Percentiles rank a stretch among this genome's conserved stretches.
Conservation (phyloP, 2,888 invertebrate genomes). For the Cryptophagus acutangulus region DNA sequence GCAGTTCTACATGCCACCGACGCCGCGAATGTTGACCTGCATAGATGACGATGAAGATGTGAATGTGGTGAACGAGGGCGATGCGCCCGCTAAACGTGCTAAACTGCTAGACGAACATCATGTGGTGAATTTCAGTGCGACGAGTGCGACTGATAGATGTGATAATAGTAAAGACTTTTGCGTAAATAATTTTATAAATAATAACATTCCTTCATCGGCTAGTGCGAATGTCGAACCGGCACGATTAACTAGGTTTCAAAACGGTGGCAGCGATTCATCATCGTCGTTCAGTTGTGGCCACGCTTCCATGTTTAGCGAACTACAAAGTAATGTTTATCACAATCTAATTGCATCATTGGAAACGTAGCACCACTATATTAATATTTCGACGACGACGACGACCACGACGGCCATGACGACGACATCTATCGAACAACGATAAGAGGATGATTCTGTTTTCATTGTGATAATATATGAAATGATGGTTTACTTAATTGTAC, state of each 20-base stretch:
- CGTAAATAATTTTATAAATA: conserved; percentile 35
- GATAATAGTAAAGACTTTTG: conserved; percentile 32
- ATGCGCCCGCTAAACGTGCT: conserved; percentile 37
- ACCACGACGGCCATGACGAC: no score
- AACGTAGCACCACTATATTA: conserved; percentile 45
- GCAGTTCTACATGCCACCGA: conserved; percentile 67
- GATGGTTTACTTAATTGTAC: conserved; percentile 10
- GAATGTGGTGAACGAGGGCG: conserved; percentile 45
- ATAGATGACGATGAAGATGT: conserved; percentile 60
- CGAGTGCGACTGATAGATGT: conserved; percentile 7
- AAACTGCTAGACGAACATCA: conserved; percentile 36
- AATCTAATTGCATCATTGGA: conserved; percentile 57
- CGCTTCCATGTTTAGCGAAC: conserved; percentile 60
- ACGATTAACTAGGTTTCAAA: conserved; percentile 38
- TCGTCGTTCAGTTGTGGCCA: conserved; percentile 57
- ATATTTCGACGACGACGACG: no score
- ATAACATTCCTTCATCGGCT: conserved; percentile 12
- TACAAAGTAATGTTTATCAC: conserved; percentile 57
- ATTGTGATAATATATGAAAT: conserved; percentile 3
- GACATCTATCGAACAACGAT: no score
- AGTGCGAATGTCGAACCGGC: conserved; percentile 26
- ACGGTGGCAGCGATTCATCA: conserved; percentile 22
- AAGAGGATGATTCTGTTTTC: no score
- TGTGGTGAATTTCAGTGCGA: conserved; percentile 11
- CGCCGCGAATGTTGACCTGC: conserved; percentile 62